Conservation (phyloP, 2,113 vertebrate species). For the Raja brachyura region DNA sequence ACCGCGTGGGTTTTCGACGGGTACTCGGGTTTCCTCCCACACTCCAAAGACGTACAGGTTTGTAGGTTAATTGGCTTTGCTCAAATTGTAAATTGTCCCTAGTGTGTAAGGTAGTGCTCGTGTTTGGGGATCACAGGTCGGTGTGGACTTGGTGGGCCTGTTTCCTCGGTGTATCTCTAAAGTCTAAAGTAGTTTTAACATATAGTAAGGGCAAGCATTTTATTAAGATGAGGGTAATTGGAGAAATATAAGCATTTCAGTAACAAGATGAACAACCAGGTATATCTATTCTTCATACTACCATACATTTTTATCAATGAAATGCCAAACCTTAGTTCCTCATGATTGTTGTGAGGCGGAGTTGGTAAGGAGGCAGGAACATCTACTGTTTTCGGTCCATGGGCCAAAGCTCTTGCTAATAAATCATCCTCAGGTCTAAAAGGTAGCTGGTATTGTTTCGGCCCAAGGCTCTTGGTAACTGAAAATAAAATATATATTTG, state of each 20-base stretch:
- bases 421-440: slow-evolving; percentile 79
- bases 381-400: slow-evolving; percentile 79
- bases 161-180: too few species aligned
- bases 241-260: neutral
- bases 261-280: neutral
- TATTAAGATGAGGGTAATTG: neutral
- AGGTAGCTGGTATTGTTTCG: slow-evolving; percentile 77
- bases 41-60: too few species aligned
- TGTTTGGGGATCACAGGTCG: too few species aligned
- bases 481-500: slow-evolving; percentile 36
- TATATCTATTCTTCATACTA: neutral
- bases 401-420: slow-evolving; percentile 71
- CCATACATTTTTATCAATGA: neutral
- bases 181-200: too few species aligned
- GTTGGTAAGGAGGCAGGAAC: slow-evolving; percentile 92
- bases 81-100: too few species aligned
- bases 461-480: slow-evolving; percentile 83
- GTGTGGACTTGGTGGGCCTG: too few species aligned
- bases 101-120: too few species aligned
- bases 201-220: too few species aligned
- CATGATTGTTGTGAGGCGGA: slow-evolving; percentile 92
- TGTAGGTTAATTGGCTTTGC: too few species aligned
- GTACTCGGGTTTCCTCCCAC: too few species aligned
- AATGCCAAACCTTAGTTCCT: slow-evolving; percentile 75
- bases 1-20: too few species aligned